Evolutionary conservation across 2,113 vertebrate genomes (phyloP).

Genomic region (Pogonocichla stellata): DNA sequence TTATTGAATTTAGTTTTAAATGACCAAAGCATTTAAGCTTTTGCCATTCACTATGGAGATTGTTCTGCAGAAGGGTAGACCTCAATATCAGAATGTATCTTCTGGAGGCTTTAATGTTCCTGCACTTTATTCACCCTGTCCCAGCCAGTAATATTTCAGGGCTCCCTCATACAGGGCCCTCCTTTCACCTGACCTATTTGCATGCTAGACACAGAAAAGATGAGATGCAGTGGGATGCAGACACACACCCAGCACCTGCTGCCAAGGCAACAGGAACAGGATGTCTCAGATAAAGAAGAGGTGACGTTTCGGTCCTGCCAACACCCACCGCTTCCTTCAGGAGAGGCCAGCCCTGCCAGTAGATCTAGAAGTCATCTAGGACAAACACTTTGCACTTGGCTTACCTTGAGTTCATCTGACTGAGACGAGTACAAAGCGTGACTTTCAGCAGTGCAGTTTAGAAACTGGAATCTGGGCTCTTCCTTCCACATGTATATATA

Average conservation of each 20-base stretch:
- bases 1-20: background rate
- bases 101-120: background rate
- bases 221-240: background rate
- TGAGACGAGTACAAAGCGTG: background rate
- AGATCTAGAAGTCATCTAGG: background rate
- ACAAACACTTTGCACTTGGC: background rate
- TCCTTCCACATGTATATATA: background rate
- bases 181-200: background rate
- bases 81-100: background rate
- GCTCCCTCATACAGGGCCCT: background rate
- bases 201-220: background rate
- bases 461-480: background rate
- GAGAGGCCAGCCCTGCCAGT: background rate
- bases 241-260: slow-evolving; percentile 5
- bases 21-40: background rate
- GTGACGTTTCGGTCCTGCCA: background rate
- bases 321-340: background rate
- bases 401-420: background rate
- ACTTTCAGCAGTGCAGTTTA: background rate
- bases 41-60: background rate
- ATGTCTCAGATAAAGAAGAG: slow-evolving; percentile 10
- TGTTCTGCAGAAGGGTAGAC: background rate
- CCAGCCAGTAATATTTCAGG: background rate
- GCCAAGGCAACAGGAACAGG: slow-evolving; percentile 44
- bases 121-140: background rate